Base-by-base conservation (phyloP, 2,888 invertebrate species). In the Philonicus albiceps region DNA sequence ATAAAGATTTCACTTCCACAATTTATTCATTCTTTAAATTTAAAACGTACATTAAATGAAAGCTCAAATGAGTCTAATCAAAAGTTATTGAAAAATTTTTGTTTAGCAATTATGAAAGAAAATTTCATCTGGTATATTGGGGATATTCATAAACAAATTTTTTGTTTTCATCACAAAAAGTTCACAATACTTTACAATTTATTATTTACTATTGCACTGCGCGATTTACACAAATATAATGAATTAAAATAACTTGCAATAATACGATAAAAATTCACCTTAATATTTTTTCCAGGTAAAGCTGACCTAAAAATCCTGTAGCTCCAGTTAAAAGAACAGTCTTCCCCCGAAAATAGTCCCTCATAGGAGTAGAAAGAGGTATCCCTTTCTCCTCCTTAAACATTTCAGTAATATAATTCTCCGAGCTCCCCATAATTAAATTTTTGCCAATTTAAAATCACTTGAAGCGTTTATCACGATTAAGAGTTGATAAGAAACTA, bases 221-320 rank as follows among this genome's bases (percentile, higher is more conserved):
- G 16, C 40, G 13, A 1, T 3, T 16, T 43, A 43, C 37, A 37
- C 37, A 2, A 37, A 37, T 43, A 43, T 43, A 13, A 43, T 43
- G 13, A 43, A 43, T 43, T 43, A 13, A 16, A 16, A 43, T 43
- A 13, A 43, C 11, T 11, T 11, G 11, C 11, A 8, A 40, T 40
- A 40, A 40, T 40, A 16, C 40, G 40, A 3, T 43, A 13, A 22
- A 73, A 73, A 22, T 37, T 34, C 74, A 89, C 90, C 90, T 89
- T 78, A 90, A 87, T 4, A 90, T 64, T 87, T 90, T 90, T 83
- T 89, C 89, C 8, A 89, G 87, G 81, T 88, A 89, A 1, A 90
- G 75, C 80, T 89, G 89, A 5, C 90, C 90, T 6, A 90, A 75
- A 83, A 90, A 89, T 85, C 90, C 90, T 0, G 89, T 89, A 2